Conservation (phyloP, 2,888 invertebrate genomes). For the Galerucella nymphaeae region DNA sequence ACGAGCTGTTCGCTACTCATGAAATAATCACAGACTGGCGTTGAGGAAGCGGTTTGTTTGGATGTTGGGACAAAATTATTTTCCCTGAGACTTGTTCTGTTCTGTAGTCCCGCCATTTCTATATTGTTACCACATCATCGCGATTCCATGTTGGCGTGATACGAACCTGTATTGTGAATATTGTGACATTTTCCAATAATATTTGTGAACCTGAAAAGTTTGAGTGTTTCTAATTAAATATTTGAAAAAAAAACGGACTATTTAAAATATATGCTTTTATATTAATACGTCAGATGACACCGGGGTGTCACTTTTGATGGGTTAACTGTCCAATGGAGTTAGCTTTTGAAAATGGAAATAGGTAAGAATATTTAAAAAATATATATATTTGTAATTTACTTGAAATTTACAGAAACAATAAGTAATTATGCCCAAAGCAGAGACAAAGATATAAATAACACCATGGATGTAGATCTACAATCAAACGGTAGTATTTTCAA, state of each 20-base stretch:
- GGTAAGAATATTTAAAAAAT: constrained; percentile 34
- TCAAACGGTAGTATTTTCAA: constrained; percentile 30
- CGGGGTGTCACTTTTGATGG: constrained; percentile 36
- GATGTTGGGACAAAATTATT: constrained; percentile 42
- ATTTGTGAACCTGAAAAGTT: constrained; percentile 17
- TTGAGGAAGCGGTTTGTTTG: constrained; percentile 19
- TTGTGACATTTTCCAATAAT: constrained; percentile 21
- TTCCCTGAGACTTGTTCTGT: constrained; percentile 37
- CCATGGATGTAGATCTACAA: constrained; percentile 28
- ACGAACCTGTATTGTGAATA: constrained; percentile 41
- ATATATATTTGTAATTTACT: background rate
- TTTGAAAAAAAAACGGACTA: constrained; percentile 1
- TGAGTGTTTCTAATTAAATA: background rate
- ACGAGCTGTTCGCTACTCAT: background rate
- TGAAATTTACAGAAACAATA: constrained; percentile 40
- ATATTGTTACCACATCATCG: constrained; percentile 41
- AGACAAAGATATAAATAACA: constrained; percentile 34
- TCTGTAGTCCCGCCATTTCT: constrained; percentile 43
- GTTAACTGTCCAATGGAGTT: constrained; percentile 35
- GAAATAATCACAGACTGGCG: constrained; percentile 43
- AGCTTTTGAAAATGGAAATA: constrained; percentile 46
- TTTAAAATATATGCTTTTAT: background rate
- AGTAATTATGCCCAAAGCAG: constrained; percentile 40
- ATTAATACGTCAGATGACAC: constrained; percentile 39
- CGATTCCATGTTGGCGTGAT: constrained; percentile 38